These are phyloP conservation scores for Nasua narica DNA, from an alignment of 2,797 vertebrate genomes.

Conservation along the genomic window DNA sequence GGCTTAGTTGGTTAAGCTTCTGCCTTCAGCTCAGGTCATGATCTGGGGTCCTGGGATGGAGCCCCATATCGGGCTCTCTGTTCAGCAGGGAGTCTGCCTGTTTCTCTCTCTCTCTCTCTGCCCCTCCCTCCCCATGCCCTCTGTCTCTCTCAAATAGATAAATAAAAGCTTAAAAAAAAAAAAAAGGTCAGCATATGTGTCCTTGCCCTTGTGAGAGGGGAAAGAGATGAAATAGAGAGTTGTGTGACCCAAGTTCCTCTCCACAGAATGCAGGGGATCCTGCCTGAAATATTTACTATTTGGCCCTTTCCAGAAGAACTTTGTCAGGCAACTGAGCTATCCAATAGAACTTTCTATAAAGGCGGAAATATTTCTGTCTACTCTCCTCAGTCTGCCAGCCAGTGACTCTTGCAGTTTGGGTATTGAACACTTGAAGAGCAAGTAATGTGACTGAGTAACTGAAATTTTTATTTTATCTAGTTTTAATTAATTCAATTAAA, in stretches of 20 bases:
- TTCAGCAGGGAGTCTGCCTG: not conserved
- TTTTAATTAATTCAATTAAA: not conserved
- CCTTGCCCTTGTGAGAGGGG: not conserved
- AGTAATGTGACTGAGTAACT: not conserved
- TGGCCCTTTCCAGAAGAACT: not conserved
- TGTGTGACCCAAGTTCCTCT: not conserved
- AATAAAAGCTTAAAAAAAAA: not conserved
- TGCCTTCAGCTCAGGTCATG: not conserved
- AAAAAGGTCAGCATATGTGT: not conserved
- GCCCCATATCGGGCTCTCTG: not conserved
- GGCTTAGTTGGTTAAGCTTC: not conserved
- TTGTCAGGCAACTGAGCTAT: not conserved
- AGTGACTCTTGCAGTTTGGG: not conserved
- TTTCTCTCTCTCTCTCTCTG: not conserved
- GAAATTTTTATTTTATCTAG: not conserved
- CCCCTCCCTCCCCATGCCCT: accelerated
- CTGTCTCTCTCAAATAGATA: not conserved
- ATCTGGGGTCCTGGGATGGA: not conserved
- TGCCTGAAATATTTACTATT: not conserved
- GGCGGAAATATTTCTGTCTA: not conserved
- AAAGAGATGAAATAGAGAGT: not conserved
- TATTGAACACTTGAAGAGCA: not conserved
- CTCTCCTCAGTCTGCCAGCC: not conserved
- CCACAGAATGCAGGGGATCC: not conserved
- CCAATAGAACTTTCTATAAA: not conserved